phyloP scores from a whole-genome alignment of 2,797 vertebrate species.

The Malacoraja senta region DNA sequence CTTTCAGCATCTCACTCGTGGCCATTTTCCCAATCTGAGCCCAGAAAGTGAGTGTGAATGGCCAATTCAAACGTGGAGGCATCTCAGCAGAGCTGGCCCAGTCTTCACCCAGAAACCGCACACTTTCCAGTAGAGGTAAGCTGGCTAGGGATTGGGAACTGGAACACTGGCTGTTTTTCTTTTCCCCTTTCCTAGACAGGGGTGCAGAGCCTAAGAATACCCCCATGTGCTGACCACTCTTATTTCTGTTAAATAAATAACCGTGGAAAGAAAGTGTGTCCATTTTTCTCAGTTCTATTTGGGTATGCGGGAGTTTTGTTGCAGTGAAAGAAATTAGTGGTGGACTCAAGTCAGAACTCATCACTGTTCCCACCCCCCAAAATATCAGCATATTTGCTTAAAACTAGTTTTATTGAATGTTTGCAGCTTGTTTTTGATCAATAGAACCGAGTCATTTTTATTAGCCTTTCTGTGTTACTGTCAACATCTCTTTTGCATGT shows the following conservation, averaged over 20 bases:
- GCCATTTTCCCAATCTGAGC: not conserved
- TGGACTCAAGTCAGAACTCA: not conserved
- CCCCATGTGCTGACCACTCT: not conserved
- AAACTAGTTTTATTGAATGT: not conserved
- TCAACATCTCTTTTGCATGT: not conserved
- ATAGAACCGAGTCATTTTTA: not conserved
- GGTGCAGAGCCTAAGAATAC: not conserved
- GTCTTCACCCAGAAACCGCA: not conserved
- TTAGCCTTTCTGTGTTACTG: not conserved
- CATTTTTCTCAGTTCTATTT: not conserved
- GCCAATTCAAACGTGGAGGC: not conserved
- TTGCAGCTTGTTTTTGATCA: not conserved
- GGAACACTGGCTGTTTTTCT: not conserved
- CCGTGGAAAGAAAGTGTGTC: not conserved
- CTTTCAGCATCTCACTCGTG: conserved; percentile 24
- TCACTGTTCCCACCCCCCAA: not conserved
- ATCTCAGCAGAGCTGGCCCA: conserved; percentile 8
- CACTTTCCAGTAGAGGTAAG: conserved; percentile 23
- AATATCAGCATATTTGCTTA: not conserved
- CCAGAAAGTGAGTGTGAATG: conserved; percentile 12
- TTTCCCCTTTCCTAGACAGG: not conserved
- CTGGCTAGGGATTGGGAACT: conserved; percentile 24
- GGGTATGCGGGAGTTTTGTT: not conserved
- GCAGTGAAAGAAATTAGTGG: not conserved
- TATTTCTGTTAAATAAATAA: not conserved